Conservation (phyloP, 2,888 invertebrate species). For the Calliphora vomitoria region DNA sequence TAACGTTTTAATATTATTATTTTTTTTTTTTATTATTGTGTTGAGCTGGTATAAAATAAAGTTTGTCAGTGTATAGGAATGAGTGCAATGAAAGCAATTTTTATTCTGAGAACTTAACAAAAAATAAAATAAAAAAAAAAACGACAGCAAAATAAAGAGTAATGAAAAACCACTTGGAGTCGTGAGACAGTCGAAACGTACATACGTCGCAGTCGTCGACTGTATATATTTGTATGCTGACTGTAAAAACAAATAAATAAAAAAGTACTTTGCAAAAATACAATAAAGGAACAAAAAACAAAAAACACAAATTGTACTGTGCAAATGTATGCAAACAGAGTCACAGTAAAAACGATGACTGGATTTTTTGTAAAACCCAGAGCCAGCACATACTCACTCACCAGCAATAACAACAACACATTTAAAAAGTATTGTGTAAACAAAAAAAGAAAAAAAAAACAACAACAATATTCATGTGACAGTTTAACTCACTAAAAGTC, state of each 20-base stretch:
- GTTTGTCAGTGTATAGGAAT: slow-evolving; percentile 31
- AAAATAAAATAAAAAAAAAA: background rate
- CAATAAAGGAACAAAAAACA: slow-evolving; percentile 1
- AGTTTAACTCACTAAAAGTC: slow-evolving; percentile 43
- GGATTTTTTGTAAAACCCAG: slow-evolving; percentile 7
- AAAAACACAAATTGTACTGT: background rate
- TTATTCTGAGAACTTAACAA: slow-evolving; percentile 67
- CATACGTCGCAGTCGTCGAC: background rate
- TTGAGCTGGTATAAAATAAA: slow-evolving; percentile 12
- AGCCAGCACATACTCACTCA: background rate
- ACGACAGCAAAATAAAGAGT: slow-evolving; percentile 55
- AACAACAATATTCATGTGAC: slow-evolving; percentile 55
- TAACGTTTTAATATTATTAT: slow-evolving; percentile 47
- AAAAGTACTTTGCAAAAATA: slow-evolving; percentile 43
- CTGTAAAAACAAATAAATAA: slow-evolving; percentile 41
- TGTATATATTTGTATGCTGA: background rate
- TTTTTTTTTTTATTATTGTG: slow-evolving; percentile 20
- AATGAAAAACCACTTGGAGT: slow-evolving; percentile 66
- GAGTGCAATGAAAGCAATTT: slow-evolving; percentile 67
- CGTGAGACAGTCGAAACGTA: slow-evolving; percentile 63
- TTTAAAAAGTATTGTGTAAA: slow-evolving; percentile 22
- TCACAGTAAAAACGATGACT: slow-evolving; percentile 45
- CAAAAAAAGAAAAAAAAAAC: no score
- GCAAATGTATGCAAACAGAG: slow-evolving; percentile 46
- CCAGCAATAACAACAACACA: no score